Conservation (phyloP, 30 jellyfish, hydroid and myxozoan species). For the Aurelia sp. region DNA sequence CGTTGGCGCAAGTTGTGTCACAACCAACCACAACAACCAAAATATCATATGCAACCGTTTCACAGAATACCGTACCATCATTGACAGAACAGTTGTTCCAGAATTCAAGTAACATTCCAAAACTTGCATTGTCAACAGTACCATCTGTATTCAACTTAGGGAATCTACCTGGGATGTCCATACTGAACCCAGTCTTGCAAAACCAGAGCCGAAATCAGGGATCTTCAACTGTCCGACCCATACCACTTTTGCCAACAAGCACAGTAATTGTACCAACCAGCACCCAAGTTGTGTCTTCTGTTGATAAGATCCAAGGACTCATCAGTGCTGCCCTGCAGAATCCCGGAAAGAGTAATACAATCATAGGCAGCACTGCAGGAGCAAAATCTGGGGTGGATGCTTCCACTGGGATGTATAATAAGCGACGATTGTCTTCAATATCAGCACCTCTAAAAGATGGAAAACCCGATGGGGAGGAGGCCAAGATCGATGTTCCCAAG, state of each 20-base stretch:
- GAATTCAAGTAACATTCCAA: constrained; percentile 48
- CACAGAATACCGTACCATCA: constrained; percentile 62
- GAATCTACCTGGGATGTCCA: constrained; percentile 55
- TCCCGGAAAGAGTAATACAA: constrained; percentile 46
- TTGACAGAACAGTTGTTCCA: constrained; percentile 69
- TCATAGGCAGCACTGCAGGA: constrained; percentile 27
- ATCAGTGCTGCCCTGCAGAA: constrained; percentile 67
- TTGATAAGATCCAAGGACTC: constrained; percentile 75
- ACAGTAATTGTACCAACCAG: constrained; percentile 63
- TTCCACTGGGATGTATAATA: constrained; percentile 16
- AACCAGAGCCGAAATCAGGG: constrained; percentile 30
- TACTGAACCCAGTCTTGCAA: constrained; percentile 46
- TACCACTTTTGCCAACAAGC: constrained; percentile 51
- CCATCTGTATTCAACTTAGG: constrained; percentile 61
- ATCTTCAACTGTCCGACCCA: constrained; percentile 20
- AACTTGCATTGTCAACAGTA: constrained; percentile 34
- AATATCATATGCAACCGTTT: constrained; percentile 34
- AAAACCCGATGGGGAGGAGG: background rate
- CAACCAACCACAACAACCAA: constrained; percentile 26
- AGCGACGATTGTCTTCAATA: constrained; percentile 13
- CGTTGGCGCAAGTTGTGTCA: constrained; percentile 12
- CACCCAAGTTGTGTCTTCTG: constrained; percentile 26
- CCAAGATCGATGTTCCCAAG: constrained; percentile 1
- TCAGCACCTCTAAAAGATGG: background rate
- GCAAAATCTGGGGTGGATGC: background rate